These are phyloP conservation scores for Corythaeola cristata DNA, from an alignment of 2,113 vertebrate genomes.

Conservation along the genomic window DNA sequence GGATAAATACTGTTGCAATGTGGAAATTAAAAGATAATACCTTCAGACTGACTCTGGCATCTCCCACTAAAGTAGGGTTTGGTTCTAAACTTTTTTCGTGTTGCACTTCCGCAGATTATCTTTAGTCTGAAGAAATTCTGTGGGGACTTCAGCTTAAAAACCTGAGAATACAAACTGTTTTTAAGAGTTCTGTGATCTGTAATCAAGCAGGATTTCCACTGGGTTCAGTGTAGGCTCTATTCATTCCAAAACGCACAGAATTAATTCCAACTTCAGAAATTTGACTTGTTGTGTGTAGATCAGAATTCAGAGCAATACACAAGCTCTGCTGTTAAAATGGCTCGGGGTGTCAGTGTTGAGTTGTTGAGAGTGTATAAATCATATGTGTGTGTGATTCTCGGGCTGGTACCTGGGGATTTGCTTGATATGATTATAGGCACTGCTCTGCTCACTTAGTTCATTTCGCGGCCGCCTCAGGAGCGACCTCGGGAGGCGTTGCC, in stretches of 20 bases:
- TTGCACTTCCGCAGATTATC: not conserved
- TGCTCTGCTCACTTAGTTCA: slow-evolving; percentile 67
- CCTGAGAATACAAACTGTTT: not conserved
- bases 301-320: slow-evolving; percentile 6
- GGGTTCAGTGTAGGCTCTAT: not conserved
- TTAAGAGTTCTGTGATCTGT: not conserved
- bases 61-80: not conserved
- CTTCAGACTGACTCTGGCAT: not conserved
- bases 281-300: not conserved
- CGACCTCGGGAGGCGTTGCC: slow-evolving; percentile 57
- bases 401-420: slow-evolving; percentile 55
- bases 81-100: not conserved
- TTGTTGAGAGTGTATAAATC: slow-evolving; percentile 65
- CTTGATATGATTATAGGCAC: slow-evolving; percentile 63
- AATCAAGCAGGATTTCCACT: not conserved
- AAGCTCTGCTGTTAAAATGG: slow-evolving; percentile 57
- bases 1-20: not conserved
- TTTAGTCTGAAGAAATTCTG: not conserved
- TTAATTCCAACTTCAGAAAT: slow-evolving; percentile 10
- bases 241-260: not conserved
- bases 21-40: not conserved
- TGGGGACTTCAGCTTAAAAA: not conserved
- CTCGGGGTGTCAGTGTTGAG: slow-evolving; percentile 68
- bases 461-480: slow-evolving; percentile 65
- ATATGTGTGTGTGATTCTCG: slow-evolving; percentile 48